phyloP scores from a whole-genome alignment of 1,140 invertebrate genomes.

The Glossosoma conforme region DNA sequence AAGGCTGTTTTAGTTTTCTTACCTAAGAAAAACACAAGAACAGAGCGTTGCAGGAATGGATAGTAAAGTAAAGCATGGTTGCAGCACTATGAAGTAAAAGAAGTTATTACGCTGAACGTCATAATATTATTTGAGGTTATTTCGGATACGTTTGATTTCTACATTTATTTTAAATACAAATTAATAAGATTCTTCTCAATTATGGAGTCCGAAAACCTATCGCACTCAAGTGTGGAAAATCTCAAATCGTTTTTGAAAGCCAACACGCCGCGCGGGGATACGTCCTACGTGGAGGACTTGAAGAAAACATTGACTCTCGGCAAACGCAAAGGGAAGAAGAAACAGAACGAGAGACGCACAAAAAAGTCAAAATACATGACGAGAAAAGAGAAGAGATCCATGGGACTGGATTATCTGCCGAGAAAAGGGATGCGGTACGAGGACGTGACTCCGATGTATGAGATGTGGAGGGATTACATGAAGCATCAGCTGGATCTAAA shows the following conservation, averaged over 20 bases:
- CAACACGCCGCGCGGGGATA: not conserved
- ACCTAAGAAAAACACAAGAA: too few species aligned
- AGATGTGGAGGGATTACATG: constrained; percentile 70
- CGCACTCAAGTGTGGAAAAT: too few species aligned
- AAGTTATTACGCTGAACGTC: too few species aligned
- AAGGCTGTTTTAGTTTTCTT: too few species aligned
- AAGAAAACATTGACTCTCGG: constrained; percentile 42
- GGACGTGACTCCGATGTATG: constrained; percentile 59
- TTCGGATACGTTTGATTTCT: too few species aligned
- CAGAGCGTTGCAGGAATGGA: too few species aligned
- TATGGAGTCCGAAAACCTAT: too few species aligned
- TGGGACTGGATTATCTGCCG: constrained; percentile 57
- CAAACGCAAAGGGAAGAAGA: constrained; percentile 47
- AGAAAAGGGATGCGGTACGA: constrained; percentile 56
- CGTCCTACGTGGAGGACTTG: constrained; percentile 32
- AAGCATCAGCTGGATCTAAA: constrained; percentile 48
- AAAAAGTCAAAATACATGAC: constrained; percentile 49
- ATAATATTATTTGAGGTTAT: too few species aligned
- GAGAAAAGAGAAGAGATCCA: constrained; percentile 50
- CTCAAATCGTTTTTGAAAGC: constrained; percentile 10
- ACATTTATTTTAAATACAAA: too few species aligned
- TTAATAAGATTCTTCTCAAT: too few species aligned
- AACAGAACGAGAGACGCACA: constrained; percentile 37
- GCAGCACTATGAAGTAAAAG: too few species aligned
- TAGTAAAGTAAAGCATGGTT: too few species aligned